phyloP scores from a whole-genome alignment of 2,113 vertebrate genomes.

The Sturnus vulgaris region DNA sequence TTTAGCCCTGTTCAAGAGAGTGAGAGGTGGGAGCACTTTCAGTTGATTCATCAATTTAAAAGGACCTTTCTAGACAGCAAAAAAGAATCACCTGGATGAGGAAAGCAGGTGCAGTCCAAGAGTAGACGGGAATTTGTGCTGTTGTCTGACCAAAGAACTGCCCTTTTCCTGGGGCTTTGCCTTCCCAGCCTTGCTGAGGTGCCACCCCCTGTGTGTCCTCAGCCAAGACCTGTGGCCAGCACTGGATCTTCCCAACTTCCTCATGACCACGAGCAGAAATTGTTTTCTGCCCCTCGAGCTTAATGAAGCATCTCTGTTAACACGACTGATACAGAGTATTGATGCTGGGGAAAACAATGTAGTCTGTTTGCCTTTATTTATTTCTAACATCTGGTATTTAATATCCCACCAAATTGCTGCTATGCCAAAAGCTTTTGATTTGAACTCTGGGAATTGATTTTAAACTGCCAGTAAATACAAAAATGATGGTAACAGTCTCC shows the following conservation, averaged over 20 bases:
- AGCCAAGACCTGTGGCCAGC: background rate
- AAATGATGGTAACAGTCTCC: slow-evolving; percentile 19
- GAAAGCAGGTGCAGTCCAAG: background rate
- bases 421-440: slow-evolving; percentile 37
- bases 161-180: background rate
- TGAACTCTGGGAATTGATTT: slow-evolving; percentile 50
- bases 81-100: background rate
- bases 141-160: background rate
- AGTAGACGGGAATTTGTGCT: background rate
- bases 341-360: background rate
- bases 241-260: background rate
- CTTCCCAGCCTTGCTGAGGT: background rate
- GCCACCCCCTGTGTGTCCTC: accelerated
- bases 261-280: background rate
- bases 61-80: background rate
- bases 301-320: background rate
- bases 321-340: background rate
- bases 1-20: background rate
- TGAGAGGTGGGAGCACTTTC: background rate
- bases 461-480: slow-evolving; percentile 47
- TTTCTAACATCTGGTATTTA: slow-evolving; percentile 46
- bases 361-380: slow-evolving; percentile 16
- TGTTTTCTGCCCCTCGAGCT: background rate
- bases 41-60: background rate
- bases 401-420: slow-evolving; percentile 30